Base-by-base conservation (phyloP, 1,140 invertebrate genomes). In the Coenobita brevimanus region DNA sequence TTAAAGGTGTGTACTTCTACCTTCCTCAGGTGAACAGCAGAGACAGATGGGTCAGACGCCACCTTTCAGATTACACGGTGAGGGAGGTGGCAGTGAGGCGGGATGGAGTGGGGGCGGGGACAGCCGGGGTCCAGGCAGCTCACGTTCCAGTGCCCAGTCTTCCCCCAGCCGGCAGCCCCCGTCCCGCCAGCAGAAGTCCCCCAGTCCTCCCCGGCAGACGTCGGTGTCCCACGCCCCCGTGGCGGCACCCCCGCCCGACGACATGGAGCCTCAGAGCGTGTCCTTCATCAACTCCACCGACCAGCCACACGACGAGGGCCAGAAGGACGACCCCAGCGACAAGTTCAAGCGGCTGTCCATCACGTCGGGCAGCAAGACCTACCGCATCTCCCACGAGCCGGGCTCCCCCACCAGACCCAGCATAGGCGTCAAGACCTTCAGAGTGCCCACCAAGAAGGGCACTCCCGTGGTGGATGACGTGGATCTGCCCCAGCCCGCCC, bases 241-340 rank as follows among this genome's bases (percentile, higher is more conserved):
- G 76, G 94, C 94, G 84, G 93, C 94, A 84, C 95, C 95, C 88
- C 93, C 95, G 90, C 94, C 94, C 64, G 96, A 96, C 92, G 96
- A 97, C 91, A 97, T 97, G 96, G 97, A 97, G 91, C 97, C 97
- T 10, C 97, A 98, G 92, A 97, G 96, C 93, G 97, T 97, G 90
- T 97, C 97, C 43, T 98, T 97, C 91, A 97, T 97, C 90, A 97
- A 96, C 92, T 95, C 95, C 92, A 93, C 50, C 24, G 83, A 89
- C 79, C 71, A 76, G 27, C 62, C 64, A 33, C 54, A 71, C 24
- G 57, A 46, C 80, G 54, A 73, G 62, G 33, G 84, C 41, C 81
- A 86, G 50, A 81, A 57, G 46, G 81, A 82, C 38, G 80, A 80
- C 24, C 24, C 71, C 27, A 84, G 79, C 46, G 89, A 90, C 21